Percentiles rank a stretch among this genome's conserved stretches.
These are phyloP conservation scores for Loxodonta africana DNA, from an alignment of 2,113 vertebrate genomes.

Conservation along the genomic window DNA sequence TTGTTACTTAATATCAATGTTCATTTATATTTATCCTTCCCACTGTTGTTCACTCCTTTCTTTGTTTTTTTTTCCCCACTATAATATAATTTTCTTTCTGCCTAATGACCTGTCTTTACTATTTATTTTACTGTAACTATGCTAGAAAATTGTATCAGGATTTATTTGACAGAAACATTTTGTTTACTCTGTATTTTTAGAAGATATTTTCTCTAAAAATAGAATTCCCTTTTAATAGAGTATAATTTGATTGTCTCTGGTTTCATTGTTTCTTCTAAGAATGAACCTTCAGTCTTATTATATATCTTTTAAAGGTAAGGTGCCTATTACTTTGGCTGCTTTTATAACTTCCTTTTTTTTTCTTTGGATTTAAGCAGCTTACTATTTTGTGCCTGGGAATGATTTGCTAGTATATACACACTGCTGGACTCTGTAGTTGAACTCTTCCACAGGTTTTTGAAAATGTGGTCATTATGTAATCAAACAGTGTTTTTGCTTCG, in stretches of 20 bases:
- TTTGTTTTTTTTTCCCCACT: neutral
- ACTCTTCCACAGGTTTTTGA: neutral
- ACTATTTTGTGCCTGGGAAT: neutral
- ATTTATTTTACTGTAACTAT: neutral
- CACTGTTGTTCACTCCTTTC: neutral
- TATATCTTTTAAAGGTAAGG: neutral
- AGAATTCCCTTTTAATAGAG: neutral
- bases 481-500: neutral
- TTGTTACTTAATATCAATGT: neutral
- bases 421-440: neutral
- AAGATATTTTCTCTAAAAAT: neutral
- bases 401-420: neutral
- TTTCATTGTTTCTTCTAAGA: slow-evolving; percentile 32
- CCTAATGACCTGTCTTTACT: neutral
- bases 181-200: neutral
- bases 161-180: neutral
- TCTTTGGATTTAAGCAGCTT: neutral
- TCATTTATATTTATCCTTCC: neutral
- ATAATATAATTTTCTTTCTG: neutral
- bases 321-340: neutral
- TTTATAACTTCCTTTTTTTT: neutral
- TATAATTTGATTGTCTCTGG: neutral
- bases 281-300: neutral
- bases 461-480: neutral
- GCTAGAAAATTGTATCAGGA: neutral